Conservation (phyloP, 2,797 vertebrate genomes). For the Rallus crepitans region DNA sequence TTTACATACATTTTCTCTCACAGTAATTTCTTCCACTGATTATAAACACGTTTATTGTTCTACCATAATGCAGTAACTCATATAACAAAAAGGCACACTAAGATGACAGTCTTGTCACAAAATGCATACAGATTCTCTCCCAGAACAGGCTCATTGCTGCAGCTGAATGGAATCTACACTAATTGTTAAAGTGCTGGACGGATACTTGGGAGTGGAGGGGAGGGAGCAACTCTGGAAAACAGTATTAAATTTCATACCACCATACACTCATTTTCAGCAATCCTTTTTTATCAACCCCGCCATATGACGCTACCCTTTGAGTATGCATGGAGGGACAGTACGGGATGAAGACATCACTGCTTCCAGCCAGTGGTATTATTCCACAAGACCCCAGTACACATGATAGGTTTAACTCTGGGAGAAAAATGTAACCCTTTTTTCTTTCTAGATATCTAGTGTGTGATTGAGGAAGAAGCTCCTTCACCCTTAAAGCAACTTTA, state of each 20-base stretch:
- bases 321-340: conserved; percentile 91
- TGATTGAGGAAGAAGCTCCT: not conserved
- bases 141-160: not conserved
- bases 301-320: conserved; percentile 90
- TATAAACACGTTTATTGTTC: not conserved
- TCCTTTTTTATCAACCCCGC: not conserved
- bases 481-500: not conserved
- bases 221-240: not conserved
- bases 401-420: conserved; percentile 75
- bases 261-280: conserved; percentile 57
- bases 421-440: too few species aligned
- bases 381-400: conserved; percentile 89
- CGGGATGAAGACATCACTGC: conserved; percentile 89
- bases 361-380: conserved; percentile 92
- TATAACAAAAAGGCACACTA: accelerated
- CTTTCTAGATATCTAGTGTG: accelerated
- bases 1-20: not conserved
- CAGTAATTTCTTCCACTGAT: not conserved
- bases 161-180: not conserved
- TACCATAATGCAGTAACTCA: not conserved
- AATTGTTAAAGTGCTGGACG: not conserved
- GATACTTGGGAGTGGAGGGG: not conserved
- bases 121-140: not conserved
- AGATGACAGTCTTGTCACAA: accelerated
- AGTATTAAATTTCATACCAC: not conserved